Evolutionary conservation across 2,113 vertebrate genomes (phyloP).

Genomic region (Saimiri boliviensis): DNA sequence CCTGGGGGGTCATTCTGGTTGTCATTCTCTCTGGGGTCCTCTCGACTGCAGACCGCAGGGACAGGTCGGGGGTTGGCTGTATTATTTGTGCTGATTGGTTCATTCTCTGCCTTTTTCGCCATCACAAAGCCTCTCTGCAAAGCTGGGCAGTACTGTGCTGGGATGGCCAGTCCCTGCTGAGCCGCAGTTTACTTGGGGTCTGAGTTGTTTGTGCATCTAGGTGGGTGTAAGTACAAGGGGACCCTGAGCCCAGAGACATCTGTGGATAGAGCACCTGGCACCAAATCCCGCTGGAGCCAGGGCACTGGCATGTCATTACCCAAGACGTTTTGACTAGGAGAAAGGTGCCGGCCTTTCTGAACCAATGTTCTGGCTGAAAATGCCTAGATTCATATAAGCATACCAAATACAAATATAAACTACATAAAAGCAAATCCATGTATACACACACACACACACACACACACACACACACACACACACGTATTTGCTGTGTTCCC

Average conservation of each 20-base stretch:
- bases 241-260: not conserved
- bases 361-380: not conserved
- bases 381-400: not conserved
- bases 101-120: no score
- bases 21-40: not conserved
- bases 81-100: not conserved
- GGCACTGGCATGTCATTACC: not conserved
- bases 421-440: no score
- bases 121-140: no score
- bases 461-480: no score
- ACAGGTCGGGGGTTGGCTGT: not conserved
- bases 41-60: not conserved
- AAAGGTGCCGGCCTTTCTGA: not conserved
- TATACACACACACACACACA: no score
- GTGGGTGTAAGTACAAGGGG: not conserved
- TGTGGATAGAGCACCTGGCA: no score
- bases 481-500: no score
- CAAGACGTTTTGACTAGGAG: not conserved
- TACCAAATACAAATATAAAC: not conserved
- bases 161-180: not conserved
- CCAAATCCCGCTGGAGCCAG: not conserved
- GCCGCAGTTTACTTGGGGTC: not conserved
- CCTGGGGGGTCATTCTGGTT: not conserved
- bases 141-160: not conserved
- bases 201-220: not conserved